Percentiles rank a stretch among this genome's conserved stretches.
Conservation (phyloP, 64 coral and sea anemone species). For the Stichodactyla helianthus region DNA sequence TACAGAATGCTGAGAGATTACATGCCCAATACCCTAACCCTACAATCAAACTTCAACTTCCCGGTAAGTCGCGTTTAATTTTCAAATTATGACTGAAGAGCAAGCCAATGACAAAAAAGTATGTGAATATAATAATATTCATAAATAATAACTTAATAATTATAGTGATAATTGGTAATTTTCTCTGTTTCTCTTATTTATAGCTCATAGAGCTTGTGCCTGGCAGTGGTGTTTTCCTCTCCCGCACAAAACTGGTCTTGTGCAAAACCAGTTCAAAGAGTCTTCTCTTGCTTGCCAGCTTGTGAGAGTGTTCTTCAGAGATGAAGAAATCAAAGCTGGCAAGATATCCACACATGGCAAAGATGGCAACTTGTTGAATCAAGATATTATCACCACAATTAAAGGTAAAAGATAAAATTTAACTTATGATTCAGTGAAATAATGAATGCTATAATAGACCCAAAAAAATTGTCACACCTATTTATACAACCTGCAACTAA, state of each 20-base stretch:
- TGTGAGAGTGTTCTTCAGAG: conserved; percentile 1
- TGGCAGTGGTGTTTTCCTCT: conserved; percentile 1
- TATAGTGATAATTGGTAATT: conserved; percentile 1
- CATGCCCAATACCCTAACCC: no score
- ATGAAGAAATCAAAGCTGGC: conserved; percentile 4
- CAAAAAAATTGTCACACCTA: no score
- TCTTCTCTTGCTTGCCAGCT: conserved; percentile 18
- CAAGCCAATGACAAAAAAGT: conserved; percentile 4
- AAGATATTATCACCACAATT: no score
- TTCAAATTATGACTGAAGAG: conserved; percentile 8
- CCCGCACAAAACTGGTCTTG: neutral
- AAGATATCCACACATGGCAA: neutral
- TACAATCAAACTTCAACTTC: no score
- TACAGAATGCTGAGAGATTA: no score
- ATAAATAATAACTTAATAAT: no score
- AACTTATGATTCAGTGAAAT: no score
- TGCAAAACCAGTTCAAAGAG: neutral
- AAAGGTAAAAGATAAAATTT: no score
- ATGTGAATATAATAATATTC: no score
- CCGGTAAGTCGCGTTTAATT: no score
- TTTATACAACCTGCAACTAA: no score
- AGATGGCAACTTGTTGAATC: neutral
- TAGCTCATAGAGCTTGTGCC: conserved; percentile 9
- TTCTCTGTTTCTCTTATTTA: conserved; percentile 6
- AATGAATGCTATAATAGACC: no score